These are phyloP conservation scores for Andrena marginata DNA, from an alignment of 2,888 invertebrate species.

Conservation along the genomic window DNA sequence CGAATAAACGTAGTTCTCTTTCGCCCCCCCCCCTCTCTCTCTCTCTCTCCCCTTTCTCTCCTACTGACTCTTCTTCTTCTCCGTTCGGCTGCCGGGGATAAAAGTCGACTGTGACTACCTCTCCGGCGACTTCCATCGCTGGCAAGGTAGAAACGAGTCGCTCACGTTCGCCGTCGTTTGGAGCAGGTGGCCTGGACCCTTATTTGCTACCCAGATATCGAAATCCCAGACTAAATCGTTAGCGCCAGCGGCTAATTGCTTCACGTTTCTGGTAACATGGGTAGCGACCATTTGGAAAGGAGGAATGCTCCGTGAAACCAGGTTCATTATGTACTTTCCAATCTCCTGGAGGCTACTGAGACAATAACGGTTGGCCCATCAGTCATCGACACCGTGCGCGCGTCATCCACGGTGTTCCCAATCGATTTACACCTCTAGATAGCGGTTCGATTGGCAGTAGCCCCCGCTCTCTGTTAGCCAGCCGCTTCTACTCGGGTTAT, in stretches of 20 bases:
- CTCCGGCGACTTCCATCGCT: conserved; percentile 7
- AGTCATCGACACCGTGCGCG: neutral
- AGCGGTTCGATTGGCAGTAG: conserved; percentile 34
- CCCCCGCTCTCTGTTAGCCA: neutral
- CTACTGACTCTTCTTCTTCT: neutral
- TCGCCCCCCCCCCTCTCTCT: too few relatives aligned
- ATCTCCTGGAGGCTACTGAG: neutral
- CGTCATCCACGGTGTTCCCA: neutral
- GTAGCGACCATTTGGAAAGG: neutral
- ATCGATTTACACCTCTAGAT: conserved; percentile 1
- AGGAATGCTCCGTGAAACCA: too few relatives aligned
- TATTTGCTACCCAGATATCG: neutral
- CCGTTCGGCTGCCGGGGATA: neutral
- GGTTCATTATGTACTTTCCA: too few relatives aligned
- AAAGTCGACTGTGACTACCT: conserved; percentile 15
- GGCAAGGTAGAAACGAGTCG: conserved; percentile 19
- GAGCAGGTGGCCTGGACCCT: neutral
- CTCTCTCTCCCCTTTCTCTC: conserved; percentile 12
- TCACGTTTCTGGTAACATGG: neutral
- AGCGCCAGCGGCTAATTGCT: neutral
- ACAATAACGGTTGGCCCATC: neutral
- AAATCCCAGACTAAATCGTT: neutral
- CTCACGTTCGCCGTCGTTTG: neutral
- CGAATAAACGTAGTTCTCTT: conserved; percentile 69
- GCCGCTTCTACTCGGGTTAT: conserved; percentile 53